Percentiles rank a stretch among this genome's conserved stretches.
Conservation (phyloP, 2,797 vertebrate genomes). For the Florisuga fusca region DNA sequence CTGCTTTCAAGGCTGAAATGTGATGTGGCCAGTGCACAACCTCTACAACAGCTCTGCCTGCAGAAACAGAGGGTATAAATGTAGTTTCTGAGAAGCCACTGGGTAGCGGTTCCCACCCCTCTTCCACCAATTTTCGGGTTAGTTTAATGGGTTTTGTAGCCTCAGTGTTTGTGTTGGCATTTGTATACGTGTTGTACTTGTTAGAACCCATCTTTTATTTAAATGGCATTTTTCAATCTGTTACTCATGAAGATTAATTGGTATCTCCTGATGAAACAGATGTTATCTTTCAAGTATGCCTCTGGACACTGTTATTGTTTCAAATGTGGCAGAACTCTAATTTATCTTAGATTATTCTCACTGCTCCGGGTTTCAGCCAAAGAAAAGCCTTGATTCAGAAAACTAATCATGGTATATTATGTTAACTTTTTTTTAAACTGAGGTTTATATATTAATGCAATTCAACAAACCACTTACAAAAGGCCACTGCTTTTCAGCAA, state of each 20-base stretch:
- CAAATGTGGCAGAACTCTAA: not conserved
- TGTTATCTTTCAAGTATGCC: not conserved
- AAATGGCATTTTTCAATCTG: not conserved
- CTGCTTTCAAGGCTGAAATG: not conserved
- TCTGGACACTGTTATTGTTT: constrained; percentile 22
- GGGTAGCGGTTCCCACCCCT: not conserved
- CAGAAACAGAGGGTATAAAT: not conserved
- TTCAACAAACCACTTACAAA: not conserved
- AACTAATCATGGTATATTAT: not conserved
- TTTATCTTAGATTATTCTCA: not conserved
- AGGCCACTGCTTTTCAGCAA: constrained; percentile 11
- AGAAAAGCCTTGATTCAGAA: constrained; percentile 9
- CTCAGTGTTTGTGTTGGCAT: not conserved
- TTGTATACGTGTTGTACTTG: not conserved
- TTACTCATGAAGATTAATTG: constrained; percentile 19
- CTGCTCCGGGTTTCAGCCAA: not conserved
- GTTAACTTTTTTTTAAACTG: not conserved
- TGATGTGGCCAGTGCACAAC: not conserved
- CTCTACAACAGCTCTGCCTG: not conserved
- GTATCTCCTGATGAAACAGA: constrained; percentile 1
- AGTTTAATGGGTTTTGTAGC: not conserved
- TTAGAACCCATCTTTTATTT: not conserved
- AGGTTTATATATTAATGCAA: constrained; percentile 13
- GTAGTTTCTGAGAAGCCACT: not conserved
- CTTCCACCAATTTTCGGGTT: not conserved